Base-by-base conservation (phyloP, 2,797 vertebrate species). In the Lycodopsis pacificus region DNA sequence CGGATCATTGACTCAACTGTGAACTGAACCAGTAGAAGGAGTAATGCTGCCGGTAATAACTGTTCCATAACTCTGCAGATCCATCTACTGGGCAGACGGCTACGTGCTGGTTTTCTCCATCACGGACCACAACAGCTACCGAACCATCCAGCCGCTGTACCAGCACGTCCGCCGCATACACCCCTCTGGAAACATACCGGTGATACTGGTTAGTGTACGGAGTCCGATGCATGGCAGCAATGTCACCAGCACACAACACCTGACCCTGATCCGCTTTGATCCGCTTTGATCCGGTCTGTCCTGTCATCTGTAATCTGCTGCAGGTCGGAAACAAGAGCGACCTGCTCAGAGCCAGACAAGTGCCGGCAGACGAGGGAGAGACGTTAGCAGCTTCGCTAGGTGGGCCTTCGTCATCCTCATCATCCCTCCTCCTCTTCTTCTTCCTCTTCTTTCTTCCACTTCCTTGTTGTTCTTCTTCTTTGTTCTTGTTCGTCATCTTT, bases 11-110 rank as follows among this genome's bases (percentile, higher is more conserved):
- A 3, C 44, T 10, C 1, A 0, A 73, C 56, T 10, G 5, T 32
- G 3, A 22, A 8, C 44, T 40, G 8, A 54, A n/a, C 7, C 0
- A 40, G 14, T 7, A 40, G 6, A 4, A 32, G 15, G 38, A 42
- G 1, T 68, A 9, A 57, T 40, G 9, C 34, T 44, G 22, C 32
- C 32, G 32, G 7, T 34, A 11, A 38, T 38, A 38, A 38, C 36
- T 3, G 36, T 3, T 38, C 36, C 11, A 11, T 38, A 11, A 38
- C 36, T 38, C 63, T 25, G 93, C 92, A 96, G 96, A 62, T 97
- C 97, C 0, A 97, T 98, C 93, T 97, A 98, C 93, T 98, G 97
- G 97, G 97, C 97, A 0, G 97, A 98, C 12, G 97, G 97, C 15
- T 98, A 97, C 48, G 96, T 98, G 3, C 93, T 98, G 20, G 97